Percentiles rank a stretch among this genome's conserved stretches.
phyloP scores from a whole-genome alignment of 1,140 invertebrate species.

The Rhagoletis pomonella region DNA sequence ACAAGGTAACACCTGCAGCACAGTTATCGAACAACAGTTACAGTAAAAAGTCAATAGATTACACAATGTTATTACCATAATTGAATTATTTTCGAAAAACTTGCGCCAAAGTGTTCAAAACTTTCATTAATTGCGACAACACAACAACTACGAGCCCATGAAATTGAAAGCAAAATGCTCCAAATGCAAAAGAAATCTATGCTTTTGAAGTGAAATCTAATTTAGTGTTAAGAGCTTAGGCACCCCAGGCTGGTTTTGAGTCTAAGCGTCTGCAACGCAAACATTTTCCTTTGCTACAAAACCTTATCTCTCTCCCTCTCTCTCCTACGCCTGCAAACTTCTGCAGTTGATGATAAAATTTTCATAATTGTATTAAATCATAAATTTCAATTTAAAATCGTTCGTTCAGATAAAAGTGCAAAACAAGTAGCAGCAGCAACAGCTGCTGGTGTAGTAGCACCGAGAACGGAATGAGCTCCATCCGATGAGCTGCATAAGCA shows the following conservation, averaged over 20 bases:
- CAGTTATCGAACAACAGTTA: not conserved
- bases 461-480: not conserved
- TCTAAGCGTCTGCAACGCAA: not conserved
- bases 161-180: not conserved
- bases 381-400: conserved; percentile 45
- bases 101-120: not conserved
- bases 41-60: not conserved
- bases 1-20: not conserved
- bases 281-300: conserved; percentile 1
- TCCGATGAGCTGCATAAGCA: not conserved
- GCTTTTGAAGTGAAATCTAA: not conserved
- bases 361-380: conserved; percentile 49
- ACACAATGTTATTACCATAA: not conserved
- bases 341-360: not conserved
- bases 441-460: not conserved
- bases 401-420: conserved; percentile 2
- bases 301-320: not conserved
- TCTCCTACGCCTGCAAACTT: not conserved
- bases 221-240: not conserved
- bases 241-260: not conserved
- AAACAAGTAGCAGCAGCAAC: conserved; percentile 33
- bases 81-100: conserved; percentile 6
- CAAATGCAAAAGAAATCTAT: not conserved
- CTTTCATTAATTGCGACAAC: not conserved
- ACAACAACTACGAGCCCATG: not conserved